These are phyloP conservation scores for Paragorgia papillata DNA, from an alignment of 92 coral and sea anemone species.

Conservation along the genomic window DNA sequence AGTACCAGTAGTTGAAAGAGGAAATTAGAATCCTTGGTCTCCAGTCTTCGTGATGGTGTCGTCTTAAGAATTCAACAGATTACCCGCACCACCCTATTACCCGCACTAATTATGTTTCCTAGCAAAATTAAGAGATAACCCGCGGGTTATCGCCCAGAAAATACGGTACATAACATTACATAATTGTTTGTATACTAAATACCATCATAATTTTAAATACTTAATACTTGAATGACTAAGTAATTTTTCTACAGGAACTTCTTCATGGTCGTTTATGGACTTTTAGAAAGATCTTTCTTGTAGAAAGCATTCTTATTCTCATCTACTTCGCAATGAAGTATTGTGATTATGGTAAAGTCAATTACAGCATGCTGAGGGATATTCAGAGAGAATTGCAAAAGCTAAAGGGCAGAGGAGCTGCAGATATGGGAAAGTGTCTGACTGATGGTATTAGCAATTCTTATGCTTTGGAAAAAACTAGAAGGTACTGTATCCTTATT, in stretches of 20 bases:
- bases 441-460: conserved; percentile 47
- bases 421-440: conserved; percentile 51
- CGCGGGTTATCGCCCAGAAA: no score
- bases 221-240: not conserved
- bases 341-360: conserved; percentile 85
- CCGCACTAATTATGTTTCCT: no score
- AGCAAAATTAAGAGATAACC: no score
- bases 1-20: no score
- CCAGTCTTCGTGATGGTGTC: no score
- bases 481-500: no score
- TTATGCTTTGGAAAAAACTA: not conserved
- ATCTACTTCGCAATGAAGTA: conserved; percentile 68
- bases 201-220: no score
- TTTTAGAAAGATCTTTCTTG: conserved; percentile 78
- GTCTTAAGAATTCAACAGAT: no score
- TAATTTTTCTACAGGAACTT: conserved; percentile 59
- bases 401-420: conserved; percentile 67
- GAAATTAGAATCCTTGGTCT: no score
- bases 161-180: no score
- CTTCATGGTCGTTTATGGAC: conserved; percentile 84
- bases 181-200: no score
- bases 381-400: conserved; percentile 79
- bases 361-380: conserved; percentile 76
- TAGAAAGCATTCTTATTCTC: conserved; percentile 56
- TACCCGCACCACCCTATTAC: no score